Base-by-base conservation (phyloP, 2,888 invertebrate genomes). In the Lacanobia oleracea region DNA sequence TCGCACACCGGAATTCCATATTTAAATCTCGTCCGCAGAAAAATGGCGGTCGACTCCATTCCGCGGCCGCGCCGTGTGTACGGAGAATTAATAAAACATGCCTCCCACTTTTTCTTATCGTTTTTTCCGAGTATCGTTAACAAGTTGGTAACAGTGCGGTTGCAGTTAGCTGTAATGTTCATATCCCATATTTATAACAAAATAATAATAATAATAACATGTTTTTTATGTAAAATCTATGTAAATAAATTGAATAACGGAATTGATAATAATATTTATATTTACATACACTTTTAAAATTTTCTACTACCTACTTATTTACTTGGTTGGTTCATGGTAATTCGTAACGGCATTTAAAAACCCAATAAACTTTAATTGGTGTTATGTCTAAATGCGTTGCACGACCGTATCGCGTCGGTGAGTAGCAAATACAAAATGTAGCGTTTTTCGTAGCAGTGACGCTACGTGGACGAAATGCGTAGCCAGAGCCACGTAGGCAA, bases 1-100 rank as follows among this genome's bases (percentile, higher is more conserved):
- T 95, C 95, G 93, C 95, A 95, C 96, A 95, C 95, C 95, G 95
- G 95, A 95, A 96, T 96, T 95, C 96, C 96, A 96, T 95, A 95
- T 96, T 96, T 96, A 95, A 96, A 95, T 95, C 95, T 95, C 95
- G 95, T 94, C 95, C 95, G 95, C 95, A 95, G 95, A 96, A 96
- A 96, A 95, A 95, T 95, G 95, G 95, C 96, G 94, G 93, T 93
- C 91, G 91, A 90, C 93, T 95, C 90, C 95, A 95, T 95, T 94
- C 94, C 94, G 91, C 91, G 89, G 87, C 88, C 89, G 91, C 91
- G 87, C 89, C 91, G 91, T 93, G 91, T 93, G 93, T 95, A 95
- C 94, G 92, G 90, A 90, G 95, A 95, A 95, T 95, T 95, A 95
- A 96, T 95, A 95, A 96, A 95, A 94, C 94, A 94, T 93, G 92